Conservation (phyloP, 2,797 vertebrate species). For the Pseudomugil tenellus region DNA sequence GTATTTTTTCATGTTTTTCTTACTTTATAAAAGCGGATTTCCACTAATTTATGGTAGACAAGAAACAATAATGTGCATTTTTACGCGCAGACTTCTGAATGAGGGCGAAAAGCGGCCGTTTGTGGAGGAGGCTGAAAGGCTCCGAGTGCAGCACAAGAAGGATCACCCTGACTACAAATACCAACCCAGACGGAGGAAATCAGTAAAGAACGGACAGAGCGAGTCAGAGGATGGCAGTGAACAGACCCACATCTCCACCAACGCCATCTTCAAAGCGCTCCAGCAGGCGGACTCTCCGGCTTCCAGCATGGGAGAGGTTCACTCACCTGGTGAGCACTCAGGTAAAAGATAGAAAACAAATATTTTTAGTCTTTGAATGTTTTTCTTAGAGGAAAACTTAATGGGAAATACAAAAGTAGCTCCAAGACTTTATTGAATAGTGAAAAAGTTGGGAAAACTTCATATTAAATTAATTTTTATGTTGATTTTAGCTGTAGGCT, state of each 20-base stretch:
- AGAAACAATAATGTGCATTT: background rate
- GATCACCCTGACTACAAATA: slow-evolving; percentile 98
- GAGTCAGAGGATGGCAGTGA: slow-evolving; percentile 91
- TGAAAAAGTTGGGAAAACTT: background rate
- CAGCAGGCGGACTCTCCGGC: slow-evolving; percentile 95
- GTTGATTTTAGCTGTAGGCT: slow-evolving; percentile 78
- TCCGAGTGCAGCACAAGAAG: slow-evolving; percentile 97
- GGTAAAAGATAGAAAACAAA: slow-evolving; percentile 77
- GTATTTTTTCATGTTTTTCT: too few relatives aligned
- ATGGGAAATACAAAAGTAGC: too few relatives aligned
- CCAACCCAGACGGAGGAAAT: slow-evolving; percentile 93
- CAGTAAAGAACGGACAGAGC: slow-evolving; percentile 92
- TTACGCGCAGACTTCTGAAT: slow-evolving; percentile 87
- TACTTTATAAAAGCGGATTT: background rate
- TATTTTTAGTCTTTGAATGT: background rate
- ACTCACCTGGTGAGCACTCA: slow-evolving; percentile 93
- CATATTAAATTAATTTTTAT: background rate
- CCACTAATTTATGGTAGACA: background rate
- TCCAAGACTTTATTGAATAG: background rate
- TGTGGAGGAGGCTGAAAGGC: slow-evolving; percentile 95
- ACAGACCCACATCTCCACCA: slow-evolving; percentile 94
- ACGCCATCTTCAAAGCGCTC: slow-evolving; percentile 95
- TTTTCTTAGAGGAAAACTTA: too few relatives aligned
- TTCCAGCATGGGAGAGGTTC: slow-evolving; percentile 96
- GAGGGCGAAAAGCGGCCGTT: slow-evolving; percentile 96